A percentile compares a stretch with the other conserved stretches of the same genome.
phyloP scores from a whole-genome alignment of 2,888 invertebrate genomes.

The Eutolmus rufibarbis region DNA sequence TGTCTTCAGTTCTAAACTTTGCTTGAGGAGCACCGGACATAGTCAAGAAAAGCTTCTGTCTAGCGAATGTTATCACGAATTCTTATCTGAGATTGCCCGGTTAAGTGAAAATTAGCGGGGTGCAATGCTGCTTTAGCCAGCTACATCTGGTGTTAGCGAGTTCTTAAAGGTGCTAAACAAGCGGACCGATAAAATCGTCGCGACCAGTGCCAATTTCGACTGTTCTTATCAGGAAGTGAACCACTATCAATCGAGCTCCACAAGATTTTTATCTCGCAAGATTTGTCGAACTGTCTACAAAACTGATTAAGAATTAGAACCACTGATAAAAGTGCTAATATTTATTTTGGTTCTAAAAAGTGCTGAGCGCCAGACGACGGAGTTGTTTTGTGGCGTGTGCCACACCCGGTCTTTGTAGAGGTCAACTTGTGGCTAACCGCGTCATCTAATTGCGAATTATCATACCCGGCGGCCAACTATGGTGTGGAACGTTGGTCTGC shows the following conservation, averaged over 20 bases:
- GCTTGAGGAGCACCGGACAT: neutral
- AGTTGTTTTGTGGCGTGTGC: neutral
- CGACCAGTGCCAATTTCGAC: neutral
- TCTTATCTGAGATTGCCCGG: neutral
- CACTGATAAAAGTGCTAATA: neutral
- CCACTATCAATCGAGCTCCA: neutral
- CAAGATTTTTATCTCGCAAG: neutral
- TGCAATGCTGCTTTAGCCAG: neutral
- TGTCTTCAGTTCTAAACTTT: neutral
- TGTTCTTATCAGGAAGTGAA: conserved; percentile 2
- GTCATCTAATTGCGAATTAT: neutral
- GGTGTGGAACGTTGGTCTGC: neutral
- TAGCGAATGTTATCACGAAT: neutral
- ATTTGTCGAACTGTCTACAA: neutral
- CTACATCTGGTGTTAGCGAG: conserved; percentile 24
- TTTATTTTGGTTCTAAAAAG: neutral
- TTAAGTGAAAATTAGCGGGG: neutral
- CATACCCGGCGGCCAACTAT: neutral
- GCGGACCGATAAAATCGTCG: neutral
- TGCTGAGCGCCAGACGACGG: neutral
- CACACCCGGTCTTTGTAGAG: neutral
- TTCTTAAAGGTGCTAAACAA: conserved; percentile 27
- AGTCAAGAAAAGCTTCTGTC: neutral
- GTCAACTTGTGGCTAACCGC: neutral
- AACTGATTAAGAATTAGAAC: neutral